Evolutionary conservation across 2,797 vertebrate genomes (phyloP), one percentile per base, ranked within the genome.

Genomic region (Peromyscus nudipes): DNA sequence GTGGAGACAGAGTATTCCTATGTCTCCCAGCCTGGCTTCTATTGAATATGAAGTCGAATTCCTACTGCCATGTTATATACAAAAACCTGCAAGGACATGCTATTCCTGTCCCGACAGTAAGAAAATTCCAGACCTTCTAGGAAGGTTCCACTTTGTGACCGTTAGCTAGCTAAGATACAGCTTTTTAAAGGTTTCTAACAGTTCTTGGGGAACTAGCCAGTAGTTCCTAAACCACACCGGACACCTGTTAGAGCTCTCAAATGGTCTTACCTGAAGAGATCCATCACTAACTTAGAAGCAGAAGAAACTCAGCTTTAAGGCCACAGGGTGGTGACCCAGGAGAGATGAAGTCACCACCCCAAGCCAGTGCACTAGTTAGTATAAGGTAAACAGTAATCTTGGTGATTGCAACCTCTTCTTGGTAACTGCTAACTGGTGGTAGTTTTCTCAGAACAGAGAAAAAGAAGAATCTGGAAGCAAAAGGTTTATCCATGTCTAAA

Each of bases 221-320:
- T 92, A 19, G 52, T 83, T 62, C 6, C 43, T 37, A 90, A 95
- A 75, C 43, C 55, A 25, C 17, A 89, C 57, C 71, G n/a, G 91
- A 92, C 75, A 91, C 5, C 73, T 64, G 40, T 43, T 96, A 96
- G 96, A 96, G 55, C 55, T 89, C 95, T 88, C 93, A 86, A 94
- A 76, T 85, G 73, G 49, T 73, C 87, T 92, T 82, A 80, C 95
- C 91, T 89, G 85, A 75, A 60, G 91, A n/a, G 67, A 96, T n/a
- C 82, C 73, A 65, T 79, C 0, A 0, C n/a, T 97, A 93, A 97
- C 87, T 91, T 85, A 90, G 0, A 3, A 95, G 80, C 75, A 96
- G 49, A 0, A 0, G 67, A 96, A 95, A 97, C 77, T 95, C 76
- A 71, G 49, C 95, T 88, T 92, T 81, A 94, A 67, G 60, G 80